A percentile compares a stretch with the other conserved stretches of the same genome.
Conservation (phyloP, 2,888 invertebrate genomes). For the Emmelina monodactyla region DNA sequence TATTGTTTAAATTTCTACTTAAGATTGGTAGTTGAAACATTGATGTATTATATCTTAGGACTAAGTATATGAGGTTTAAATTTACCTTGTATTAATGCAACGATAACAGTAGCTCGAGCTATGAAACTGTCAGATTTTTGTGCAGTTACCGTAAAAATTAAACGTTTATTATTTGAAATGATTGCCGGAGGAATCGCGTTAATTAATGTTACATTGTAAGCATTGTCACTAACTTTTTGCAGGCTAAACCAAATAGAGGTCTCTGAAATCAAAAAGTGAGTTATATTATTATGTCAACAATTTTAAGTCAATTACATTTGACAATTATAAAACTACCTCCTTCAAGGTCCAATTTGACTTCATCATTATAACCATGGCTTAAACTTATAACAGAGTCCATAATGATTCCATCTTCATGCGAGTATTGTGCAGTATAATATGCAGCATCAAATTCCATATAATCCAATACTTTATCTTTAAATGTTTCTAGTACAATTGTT, state of each 20-base stretch:
- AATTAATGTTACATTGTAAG: too few relatives aligned
- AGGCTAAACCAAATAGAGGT: too few relatives aligned
- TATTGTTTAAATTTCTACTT: too few relatives aligned
- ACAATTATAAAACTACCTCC: slow-evolving; percentile 19
- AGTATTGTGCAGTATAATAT: slow-evolving; percentile 23
- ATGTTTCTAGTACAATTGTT: slow-evolving; percentile 17
- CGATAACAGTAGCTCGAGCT: slow-evolving; percentile 19
- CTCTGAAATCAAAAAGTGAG: too few relatives aligned
- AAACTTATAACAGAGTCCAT: slow-evolving; percentile 20
- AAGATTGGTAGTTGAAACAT: too few relatives aligned
- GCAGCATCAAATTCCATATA: slow-evolving; percentile 17
- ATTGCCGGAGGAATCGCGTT: slow-evolving; percentile 19
- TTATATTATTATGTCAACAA: not conserved
- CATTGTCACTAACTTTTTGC: not conserved
- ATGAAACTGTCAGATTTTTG: slow-evolving; percentile 12
- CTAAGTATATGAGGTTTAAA: too few relatives aligned
- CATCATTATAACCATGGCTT: slow-evolving; percentile 19
- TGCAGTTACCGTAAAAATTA: slow-evolving; percentile 21
- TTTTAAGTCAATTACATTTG: not conserved
- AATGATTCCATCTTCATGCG: slow-evolving; percentile 13
- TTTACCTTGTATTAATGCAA: slow-evolving; percentile 18
- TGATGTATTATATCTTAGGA: too few relatives aligned
- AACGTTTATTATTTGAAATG: slow-evolving; percentile 19
- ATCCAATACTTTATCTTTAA: slow-evolving; percentile 5
- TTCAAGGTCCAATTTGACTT: slow-evolving; percentile 20